Evolutionary conservation across 2,888 invertebrate species (phyloP).

Genomic region (Caenorhabditis afra): DNA sequence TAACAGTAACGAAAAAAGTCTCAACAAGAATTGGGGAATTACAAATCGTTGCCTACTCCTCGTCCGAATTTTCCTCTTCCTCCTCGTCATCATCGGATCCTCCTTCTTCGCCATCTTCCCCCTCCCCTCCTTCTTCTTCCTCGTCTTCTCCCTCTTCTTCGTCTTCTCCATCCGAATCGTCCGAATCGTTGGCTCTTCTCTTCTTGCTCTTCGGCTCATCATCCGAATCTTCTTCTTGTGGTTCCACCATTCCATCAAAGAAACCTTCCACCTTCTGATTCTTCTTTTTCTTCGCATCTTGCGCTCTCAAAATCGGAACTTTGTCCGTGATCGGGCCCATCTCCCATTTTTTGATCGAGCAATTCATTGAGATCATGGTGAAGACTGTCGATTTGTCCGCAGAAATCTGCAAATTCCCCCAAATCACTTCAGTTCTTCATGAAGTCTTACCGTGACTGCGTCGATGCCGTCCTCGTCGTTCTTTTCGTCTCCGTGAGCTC

Average conservation of each 20-base stretch:
- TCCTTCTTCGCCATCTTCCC: constrained; percentile 26
- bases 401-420: constrained; percentile 50
- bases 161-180: constrained; percentile 22
- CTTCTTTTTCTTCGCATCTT: constrained; percentile 67
- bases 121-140: constrained; percentile 24
- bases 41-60: constrained; percentile 14
- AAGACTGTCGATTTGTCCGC: constrained; percentile 45
- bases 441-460: constrained; percentile 51
- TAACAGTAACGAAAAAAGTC: constrained; percentile 8
- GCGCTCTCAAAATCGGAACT: constrained; percentile 69
- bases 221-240: constrained; percentile 31
- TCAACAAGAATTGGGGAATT: constrained; percentile 4
- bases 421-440: no score
- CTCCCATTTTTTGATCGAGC: constrained; percentile 63
- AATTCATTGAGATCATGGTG: constrained; percentile 53
- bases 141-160: constrained; percentile 32
- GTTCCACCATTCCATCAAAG: constrained; percentile 56
- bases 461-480: constrained; percentile 63
- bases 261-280: constrained; percentile 60
- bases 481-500: constrained; percentile 65
- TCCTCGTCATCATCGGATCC: constrained; percentile 25
- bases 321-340: constrained; percentile 58
- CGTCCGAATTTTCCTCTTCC: constrained; percentile 19
- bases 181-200: constrained; percentile 30
- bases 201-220: constrained; percentile 27